Evolutionary conservation across 2,797 vertebrate species (phyloP).

Genomic region (Urocyon cinereoargenteus): DNA sequence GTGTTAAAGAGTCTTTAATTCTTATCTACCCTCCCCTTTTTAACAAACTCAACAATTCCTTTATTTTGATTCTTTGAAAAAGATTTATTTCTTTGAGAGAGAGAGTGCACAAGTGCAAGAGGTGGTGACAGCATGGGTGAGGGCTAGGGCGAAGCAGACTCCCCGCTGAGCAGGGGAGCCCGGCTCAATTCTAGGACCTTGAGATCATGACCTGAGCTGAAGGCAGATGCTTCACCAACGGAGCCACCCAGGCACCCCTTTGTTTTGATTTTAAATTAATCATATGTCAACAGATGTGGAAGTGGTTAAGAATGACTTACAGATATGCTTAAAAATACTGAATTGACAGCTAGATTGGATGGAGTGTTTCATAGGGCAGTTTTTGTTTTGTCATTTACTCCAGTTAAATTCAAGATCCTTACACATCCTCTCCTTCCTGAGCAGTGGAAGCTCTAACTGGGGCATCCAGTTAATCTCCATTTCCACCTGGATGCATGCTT

Average conservation of each 20-base stretch:
- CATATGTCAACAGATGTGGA: neutral
- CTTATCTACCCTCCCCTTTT: neutral
- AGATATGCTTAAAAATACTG: neutral
- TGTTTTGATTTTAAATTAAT: neutral
- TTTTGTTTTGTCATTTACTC: neutral
- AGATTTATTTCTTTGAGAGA: neutral
- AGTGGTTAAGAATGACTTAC: neutral
- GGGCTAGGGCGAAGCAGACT: neutral
- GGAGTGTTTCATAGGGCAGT: neutral
- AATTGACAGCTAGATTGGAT: neutral
- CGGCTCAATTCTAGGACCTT: neutral
- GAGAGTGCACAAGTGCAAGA: too few relatives aligned
- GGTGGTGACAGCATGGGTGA: too few relatives aligned
- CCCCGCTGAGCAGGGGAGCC: neutral
- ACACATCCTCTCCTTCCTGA: neutral
- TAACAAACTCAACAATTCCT: neutral
- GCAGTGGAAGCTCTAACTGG: neutral
- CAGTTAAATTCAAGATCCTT: neutral
- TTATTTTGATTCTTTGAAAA: neutral
- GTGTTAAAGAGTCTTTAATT: slow-evolving; percentile 32
- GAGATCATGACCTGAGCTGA: neutral
- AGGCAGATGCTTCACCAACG: neutral
- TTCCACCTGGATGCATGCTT: neutral
- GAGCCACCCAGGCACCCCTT: neutral
- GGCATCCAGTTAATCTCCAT: neutral